These are phyloP conservation scores for Peromyscus eremicus DNA, from an alignment of 2,797 vertebrate genomes.

Conservation along the genomic window DNA sequence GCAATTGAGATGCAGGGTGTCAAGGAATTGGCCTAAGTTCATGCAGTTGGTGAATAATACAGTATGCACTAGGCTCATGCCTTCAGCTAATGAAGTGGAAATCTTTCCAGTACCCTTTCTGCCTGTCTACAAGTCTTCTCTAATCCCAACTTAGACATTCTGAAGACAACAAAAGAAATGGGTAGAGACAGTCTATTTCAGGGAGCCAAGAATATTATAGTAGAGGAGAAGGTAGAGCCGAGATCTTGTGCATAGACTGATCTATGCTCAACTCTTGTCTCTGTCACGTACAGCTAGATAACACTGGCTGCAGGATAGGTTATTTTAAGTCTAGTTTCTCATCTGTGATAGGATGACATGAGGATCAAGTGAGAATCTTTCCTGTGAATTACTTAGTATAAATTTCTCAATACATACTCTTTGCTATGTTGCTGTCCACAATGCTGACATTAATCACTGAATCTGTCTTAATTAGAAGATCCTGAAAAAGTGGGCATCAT, in stretches of 20 bases:
- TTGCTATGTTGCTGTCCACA: background rate
- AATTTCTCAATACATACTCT: background rate
- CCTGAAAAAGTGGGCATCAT: background rate
- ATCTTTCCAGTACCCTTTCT: background rate
- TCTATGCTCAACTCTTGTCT: background rate
- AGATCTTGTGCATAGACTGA: background rate
- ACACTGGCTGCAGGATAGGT: background rate
- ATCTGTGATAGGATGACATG: slow-evolving; percentile 15
- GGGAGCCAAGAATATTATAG: background rate
- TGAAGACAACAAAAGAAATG: slow-evolving; percentile 5
- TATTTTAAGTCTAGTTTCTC: slow-evolving; percentile 31
- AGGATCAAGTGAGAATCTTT: background rate
- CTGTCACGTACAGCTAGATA: background rate
- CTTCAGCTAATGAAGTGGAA: background rate
- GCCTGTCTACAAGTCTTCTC: background rate
- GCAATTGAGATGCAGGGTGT: background rate
- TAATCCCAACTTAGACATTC: background rate
- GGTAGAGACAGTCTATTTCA: background rate
- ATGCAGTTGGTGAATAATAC: background rate
- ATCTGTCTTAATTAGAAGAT: slow-evolving; percentile 47
- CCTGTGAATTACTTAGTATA: background rate
- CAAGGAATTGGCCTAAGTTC: slow-evolving; percentile 11
- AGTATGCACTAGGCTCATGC: background rate
- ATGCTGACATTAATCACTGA: background rate
- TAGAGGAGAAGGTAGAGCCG: background rate